Base-by-base conservation (phyloP, 2,113 vertebrate species). In the Neodon shergylaensis region DNA sequence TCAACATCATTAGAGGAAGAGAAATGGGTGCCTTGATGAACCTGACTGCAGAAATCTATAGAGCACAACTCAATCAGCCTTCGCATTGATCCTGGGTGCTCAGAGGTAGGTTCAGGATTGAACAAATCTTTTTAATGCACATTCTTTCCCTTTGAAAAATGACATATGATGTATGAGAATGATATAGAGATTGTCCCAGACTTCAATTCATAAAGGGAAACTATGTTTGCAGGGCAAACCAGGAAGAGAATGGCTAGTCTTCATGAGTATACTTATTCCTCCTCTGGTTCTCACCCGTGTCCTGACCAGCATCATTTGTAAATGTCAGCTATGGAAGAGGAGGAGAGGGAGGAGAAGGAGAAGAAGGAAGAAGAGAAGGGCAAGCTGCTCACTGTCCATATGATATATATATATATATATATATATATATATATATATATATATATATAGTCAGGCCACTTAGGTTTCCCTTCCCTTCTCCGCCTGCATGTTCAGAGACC, bases 1-100 rank as follows among this genome's bases (percentile, higher is more conserved):
- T 99, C 98, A 98, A 98, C 98, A 98, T 99, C 98, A 98, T 99
- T 99, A 99, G 98, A 97, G 95, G 98, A 98, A 99, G 98, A 99
- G 98, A 98, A 99, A 99, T 98, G 97, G 98, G 98, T 79, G 95
- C 97, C 98, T 98, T 98, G 98, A 99, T 98, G 98, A 98, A 98
- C 98, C 96, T 98, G 98, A 98, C 98, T 99, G 97, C 96, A 98
- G 98, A 98, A 99, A 99, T 99, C 98, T 97, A 98, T 98, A 98
- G 97, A 98, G 98, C 98, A 98, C 98, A 98, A 98, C 98, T 98
- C 99, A 98, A 98, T 99, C 99, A 98, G 98, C 98, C 93, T 97
- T 97, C 90, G 98, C 98, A 99, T 99, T 98, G 98, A 99, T 99
- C 98, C 98, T 92, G 98, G 98, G 98, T 97, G 94, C 95, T 97